Conservation (phyloP, 2,888 invertebrate species). For the Sarcophaga subvicina region DNA sequence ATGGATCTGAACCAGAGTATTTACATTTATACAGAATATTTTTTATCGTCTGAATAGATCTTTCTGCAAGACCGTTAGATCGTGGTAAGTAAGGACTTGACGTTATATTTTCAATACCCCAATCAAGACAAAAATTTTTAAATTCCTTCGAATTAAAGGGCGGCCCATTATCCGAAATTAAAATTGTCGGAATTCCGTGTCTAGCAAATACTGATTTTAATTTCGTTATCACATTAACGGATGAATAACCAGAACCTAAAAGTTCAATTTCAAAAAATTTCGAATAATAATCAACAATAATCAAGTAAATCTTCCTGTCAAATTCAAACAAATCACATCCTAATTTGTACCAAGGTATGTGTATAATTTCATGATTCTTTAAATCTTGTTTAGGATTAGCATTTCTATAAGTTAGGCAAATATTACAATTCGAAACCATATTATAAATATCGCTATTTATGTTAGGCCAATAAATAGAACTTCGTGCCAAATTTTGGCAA, state of each 20-base stretch:
- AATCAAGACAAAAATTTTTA: conserved; percentile 47
- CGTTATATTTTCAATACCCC: conserved; percentile 62
- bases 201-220: conserved; percentile 68
- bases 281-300: conserved; percentile 47
- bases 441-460: no score
- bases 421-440: no score
- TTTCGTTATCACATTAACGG: background rate
- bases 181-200: conserved; percentile 55
- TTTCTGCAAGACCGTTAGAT: conserved; percentile 69
- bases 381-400: no score
- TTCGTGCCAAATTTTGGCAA: no score
- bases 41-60: conserved; percentile 62
- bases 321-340: no score
- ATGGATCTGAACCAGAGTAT: conserved; percentile 46
- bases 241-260: conserved; percentile 17
- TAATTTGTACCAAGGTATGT: no score
- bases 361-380: no score
- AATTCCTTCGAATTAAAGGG: conserved; percentile 52
- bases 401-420: no score
- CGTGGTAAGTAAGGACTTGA: conserved; percentile 67
- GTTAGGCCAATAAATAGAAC: no score
- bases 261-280: conserved; percentile 24
- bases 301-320: no score
- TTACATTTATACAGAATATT: conserved; percentile 53
- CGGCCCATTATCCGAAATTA: conserved; percentile 60